Base-by-base conservation (phyloP, 2,797 vertebrate species). In the Periophthalmus magnuspinnatus region DNA sequence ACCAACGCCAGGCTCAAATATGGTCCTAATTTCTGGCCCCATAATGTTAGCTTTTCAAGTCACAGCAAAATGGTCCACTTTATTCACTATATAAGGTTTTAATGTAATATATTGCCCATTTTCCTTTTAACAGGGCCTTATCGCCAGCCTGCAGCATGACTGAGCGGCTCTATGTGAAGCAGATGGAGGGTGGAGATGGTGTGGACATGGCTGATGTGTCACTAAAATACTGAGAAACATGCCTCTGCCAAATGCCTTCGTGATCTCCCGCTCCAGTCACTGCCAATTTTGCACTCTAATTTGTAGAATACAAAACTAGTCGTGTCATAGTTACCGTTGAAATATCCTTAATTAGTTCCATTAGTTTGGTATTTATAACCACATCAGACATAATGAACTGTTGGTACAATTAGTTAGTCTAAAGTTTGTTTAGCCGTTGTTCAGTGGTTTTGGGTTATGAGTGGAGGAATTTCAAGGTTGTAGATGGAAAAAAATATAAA, bases 181-280 rank as follows among this genome's bases (percentile, higher is more conserved):
- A 84, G 84, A 88, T 86, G 78, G 82, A 86, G 79, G 80, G 76
- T 76, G 76, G 80, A 83, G 72, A 83, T 75, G 72, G 80, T 81
- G 85, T 79, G 74, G 77, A 80, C 78, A 68, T 82, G 78, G 77
- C 55, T 75, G 65, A 83, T 78, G 83, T 86, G 78, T 82, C 74
- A 79, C 78, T 76, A 80, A 83, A 85, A 73, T 66, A 83, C 71
- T 0, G 67, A 76, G 66, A 74, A 70, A 80, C 70, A 73, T 38
- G 56, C 57, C 67, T 67, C n/a, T 41, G 69, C 66, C 74, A 77
- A 80, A 70, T 75, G 70, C 33, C 66, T 82, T 69, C 24, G 34
- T 76, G 61, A 82, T 74, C 54, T 63, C 60, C 67, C 24, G 73
- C 45, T 59, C 69, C 62, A 60, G 13, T 73, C 36, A 72, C 74